Evolutionary conservation across 2,797 vertebrate species (phyloP).

Genomic region (Picus viridis): DNA sequence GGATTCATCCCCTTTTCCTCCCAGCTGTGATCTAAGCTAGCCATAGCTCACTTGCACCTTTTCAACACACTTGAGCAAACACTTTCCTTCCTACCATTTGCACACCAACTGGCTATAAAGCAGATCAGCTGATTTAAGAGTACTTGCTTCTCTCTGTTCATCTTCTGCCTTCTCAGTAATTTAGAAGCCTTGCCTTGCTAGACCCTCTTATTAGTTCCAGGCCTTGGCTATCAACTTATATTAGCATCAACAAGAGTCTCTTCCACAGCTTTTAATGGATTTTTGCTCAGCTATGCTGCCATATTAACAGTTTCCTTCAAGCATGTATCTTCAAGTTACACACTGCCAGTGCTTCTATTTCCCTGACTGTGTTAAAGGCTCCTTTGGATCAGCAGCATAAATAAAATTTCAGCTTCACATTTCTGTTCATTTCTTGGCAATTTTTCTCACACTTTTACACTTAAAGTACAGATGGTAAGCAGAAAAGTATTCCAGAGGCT

Average conservation of each 20-base stretch:
- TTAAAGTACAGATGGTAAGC: neutral
- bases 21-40: neutral
- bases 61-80: neutral
- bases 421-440: neutral
- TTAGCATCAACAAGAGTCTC: neutral
- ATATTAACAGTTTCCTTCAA: neutral
- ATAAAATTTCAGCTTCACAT: neutral
- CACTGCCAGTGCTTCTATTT: neutral
- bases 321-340: fast-evolving
- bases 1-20: neutral
- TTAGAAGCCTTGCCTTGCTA: neutral
- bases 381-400: neutral
- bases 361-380: fast-evolving
- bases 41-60: neutral
- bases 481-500: neutral
- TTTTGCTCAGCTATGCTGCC: neutral
- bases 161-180: neutral
- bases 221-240: neutral
- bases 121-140: neutral
- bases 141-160: neutral
- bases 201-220: neutral
- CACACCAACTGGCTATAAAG: neutral
- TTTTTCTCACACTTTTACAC: neutral
- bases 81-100: neutral
- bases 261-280: neutral